Evolutionary conservation across 2,113 vertebrate species (phyloP), one percentile per base, ranked within the genome.

Genomic region (Phylloscopus trochilus): DNA sequence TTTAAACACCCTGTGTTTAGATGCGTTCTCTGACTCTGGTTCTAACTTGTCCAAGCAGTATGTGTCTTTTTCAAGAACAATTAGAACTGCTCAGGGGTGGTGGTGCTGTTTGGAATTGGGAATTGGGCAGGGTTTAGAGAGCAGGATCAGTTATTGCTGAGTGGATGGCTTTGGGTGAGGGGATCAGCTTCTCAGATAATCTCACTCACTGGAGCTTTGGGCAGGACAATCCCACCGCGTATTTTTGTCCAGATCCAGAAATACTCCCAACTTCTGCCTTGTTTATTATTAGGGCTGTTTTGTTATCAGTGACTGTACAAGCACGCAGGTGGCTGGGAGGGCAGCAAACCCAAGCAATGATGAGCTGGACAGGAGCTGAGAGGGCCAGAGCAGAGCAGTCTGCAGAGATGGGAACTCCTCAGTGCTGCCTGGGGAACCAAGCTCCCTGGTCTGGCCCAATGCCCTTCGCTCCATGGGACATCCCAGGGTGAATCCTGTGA

Each of bases 21-120:
- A 27, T 83, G 41, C 6, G 27, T 75, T 70, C 35, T 73, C 35
- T 53, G 51, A 24, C 28, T 55, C 4, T 15, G 51, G 35, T 60
- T 86, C 51, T 60, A 6, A 43, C 37, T 79, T 46, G 28, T 31
- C 35, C 20, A 28, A 64, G 23, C 11, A 68, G 18, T n/a, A 13
- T 0, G 0, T 20, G 1, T 26, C 33, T 46, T 51, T 68, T 28
- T 20, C 60, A 66, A 19, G 80, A 66, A 15, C 21, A 46, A 0
- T 26, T 47, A 13, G 41, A 81, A 15, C 28, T 83, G 46, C 35
- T 46, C 2, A 23, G 15, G 19, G 24, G 58, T 76, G 41, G 19
- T 27, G 47, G 5, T 55, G 35, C 44, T 1, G 0, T 26, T 69
- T 24, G n/a, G n/a, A n/a, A n/a, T n/a, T 49, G 70, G 64, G 76